Evolutionary conservation across 2,888 invertebrate species (phyloP), one percentile per base, ranked within the genome.

Genomic region (Aplocera efformata): DNA sequence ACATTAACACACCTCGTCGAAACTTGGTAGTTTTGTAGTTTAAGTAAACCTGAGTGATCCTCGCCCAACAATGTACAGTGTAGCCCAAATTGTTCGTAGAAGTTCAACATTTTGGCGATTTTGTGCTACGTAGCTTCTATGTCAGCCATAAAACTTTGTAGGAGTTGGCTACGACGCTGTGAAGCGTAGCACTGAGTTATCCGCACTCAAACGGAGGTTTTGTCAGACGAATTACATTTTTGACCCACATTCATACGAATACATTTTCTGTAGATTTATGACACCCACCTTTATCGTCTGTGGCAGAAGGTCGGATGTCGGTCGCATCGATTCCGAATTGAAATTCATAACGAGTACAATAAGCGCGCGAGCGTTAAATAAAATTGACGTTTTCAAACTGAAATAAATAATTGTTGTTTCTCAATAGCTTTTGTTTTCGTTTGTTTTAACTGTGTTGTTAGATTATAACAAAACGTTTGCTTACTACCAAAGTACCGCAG

Each of bases 101-200:
- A 67, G 56, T 59, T 54, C 55, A 58, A 63, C 67, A 62, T 50
- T 21, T 54, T 43, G 54, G 55, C 57, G 58, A 65, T 65, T 67
- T 61, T 67, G 58, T 54, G 60, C 60, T 59, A 51, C 50, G 46
- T 48, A 43, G 41, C 37, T 47, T 57, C 55, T 63, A 66, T 66
- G 67, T 58, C 48, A 52, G 69, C 67, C 63, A 65, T 72, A 62
- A 58, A 67, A 66, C 58, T 67, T 61, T 48, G 65, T 65, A 57
- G 63, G 46, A 60, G 62, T 64, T 61, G 46, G 48, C 51, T 50
- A 49, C 54, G 48, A 48, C 50, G 56, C 62, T 71, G 65, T 65
- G 65, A 45, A 58, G 48, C 66, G 66, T 68, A 60, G 60, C 54
- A 42, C 37, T 29, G 51, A 60, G 29, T 20, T 44, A 35, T 32